A percentile compares a stretch with the other conserved stretches of the same genome.
Conservation (phyloP, 2,797 vertebrate species). For the Limosa lapponica region DNA sequence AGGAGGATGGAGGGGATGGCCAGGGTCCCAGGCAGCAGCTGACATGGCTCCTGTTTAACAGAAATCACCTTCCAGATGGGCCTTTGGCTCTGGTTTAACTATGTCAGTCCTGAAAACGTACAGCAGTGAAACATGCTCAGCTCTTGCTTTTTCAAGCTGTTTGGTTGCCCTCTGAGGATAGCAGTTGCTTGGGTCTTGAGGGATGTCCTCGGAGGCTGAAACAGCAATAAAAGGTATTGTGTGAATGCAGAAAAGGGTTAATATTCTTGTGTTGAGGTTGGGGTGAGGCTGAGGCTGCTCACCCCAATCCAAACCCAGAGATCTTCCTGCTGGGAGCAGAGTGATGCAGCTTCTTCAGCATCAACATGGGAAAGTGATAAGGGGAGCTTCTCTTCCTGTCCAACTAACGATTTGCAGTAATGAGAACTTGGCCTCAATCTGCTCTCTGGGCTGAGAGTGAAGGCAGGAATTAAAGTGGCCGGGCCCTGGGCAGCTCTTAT, state of each 20-base stretch:
- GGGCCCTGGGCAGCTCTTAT: background rate
- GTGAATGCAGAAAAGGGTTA: background rate
- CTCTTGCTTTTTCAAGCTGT: background rate
- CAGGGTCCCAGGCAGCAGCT: background rate
- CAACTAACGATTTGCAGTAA: background rate
- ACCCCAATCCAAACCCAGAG: background rate
- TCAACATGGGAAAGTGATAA: background rate
- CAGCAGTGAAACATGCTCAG: background rate
- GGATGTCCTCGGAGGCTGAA: background rate
- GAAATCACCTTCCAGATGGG: background rate
- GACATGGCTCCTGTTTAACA: background rate
- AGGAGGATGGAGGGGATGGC: background rate
- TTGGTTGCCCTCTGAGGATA: background rate
- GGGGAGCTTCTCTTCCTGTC: background rate
- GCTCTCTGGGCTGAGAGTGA: background rate
- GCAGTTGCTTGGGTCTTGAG: background rate
- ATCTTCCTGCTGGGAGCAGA: rapidly evolving
- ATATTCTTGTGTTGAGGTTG: background rate
- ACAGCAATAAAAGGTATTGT: background rate
- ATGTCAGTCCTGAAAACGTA: rapidly evolving
- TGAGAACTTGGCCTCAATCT: slow-evolving; percentile 14
- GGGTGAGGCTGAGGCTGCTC: background rate
- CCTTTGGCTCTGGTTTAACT: background rate
- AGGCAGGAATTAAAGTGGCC: background rate
- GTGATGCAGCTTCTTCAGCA: background rate